Base-by-base conservation (phyloP, 64 coral and sea anemone species). In the Trachythela sp. region DNA sequence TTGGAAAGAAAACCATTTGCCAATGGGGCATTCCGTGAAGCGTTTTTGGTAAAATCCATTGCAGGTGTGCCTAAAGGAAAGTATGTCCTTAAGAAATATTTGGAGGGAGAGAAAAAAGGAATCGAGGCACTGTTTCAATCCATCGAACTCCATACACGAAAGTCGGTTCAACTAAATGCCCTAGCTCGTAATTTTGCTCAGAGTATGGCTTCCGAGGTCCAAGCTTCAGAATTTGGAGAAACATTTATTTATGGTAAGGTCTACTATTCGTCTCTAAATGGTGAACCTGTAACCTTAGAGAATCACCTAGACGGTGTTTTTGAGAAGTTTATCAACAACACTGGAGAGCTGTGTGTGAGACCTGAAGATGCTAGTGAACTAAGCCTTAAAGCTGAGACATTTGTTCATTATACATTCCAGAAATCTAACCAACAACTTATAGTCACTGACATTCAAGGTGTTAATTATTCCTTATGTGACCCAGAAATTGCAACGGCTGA, bases 181-280 rank as follows among this genome's bases (percentile, higher is more conserved):
- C 85, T 10, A 80, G 52, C 0, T n/a, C 7, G 89, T 15, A 90
- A 90, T 48, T 87, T 92, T 59, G 85, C 85, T 18, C 41, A 83
- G 72, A 34, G 18, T 37, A 83, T 83, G 85, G 68, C 40, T 31
- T n/a, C 67, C 68, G 7, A n/a, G n/a, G n/a, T n/a, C n/a, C n/a
- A n/a, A n/a, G n/a, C 83, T 85, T 40, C 77, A 80, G 15, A 7
- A 0, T 45, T 31, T 48, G 29, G 83, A 90, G 15, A 52, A 76
- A 84, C 80, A 54, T 90, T 90, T 89, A 83, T 34, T 83, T 90
- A 90, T 45, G 77, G 34, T 76, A 90, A 90, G 50, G 76, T 90
- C 38, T 90, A 80, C 50, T 90, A 67, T 88, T 88, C 80, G 83
- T 37, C 35, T 56, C 48, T 64, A 35, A 76, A 76, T 76, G 70